Evolutionary conservation across 2,888 invertebrate species (phyloP), one percentile per base, ranked within the genome.

Genomic region (Aporophyla nigra): DNA sequence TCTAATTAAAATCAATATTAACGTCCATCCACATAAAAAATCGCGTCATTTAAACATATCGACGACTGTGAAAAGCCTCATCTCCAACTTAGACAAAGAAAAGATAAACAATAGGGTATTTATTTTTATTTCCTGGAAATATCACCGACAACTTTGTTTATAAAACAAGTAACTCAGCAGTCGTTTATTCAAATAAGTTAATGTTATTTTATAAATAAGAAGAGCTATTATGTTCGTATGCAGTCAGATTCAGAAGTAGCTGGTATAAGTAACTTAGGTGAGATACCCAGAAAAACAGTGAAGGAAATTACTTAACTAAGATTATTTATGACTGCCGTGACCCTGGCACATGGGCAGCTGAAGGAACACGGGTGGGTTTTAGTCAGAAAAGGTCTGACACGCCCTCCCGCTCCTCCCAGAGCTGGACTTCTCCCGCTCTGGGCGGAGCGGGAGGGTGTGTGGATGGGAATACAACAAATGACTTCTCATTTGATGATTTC

Each of bases 241-340:
- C 53, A 51, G 21, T 43, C 49, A 43, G 58, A 71, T 59, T 68
- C 72, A 71, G 61, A 65, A 76, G 58, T 53, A n/a, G n/a, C n/a
- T n/a, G n/a, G n/a, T 53, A 19, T 74, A 65, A 21, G 62, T 27
- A 79, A 79, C 27, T 71, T 62, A 46, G 19, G 5, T 58, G 33
- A 46, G 21, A 59, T 24, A 58, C 27, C 16, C 59, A 63, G 49
- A 40, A 65, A 62, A 51, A 58, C 9, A 46, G 5, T 1, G 46
- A 14, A 58, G 21, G 10, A 27, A 63, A 79, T 10, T 69, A 71
- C 24, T 19, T 19, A 72, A 4, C n/a, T n/a, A n/a, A 3, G 7
- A 4, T 7, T 14, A 27, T n/a, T 9, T 27, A 10, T 27, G n/a
- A 49, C n/a, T n/a, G n/a, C n/a, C n/a, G n/a, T n/a, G n/a, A n/a